Conservation (phyloP, 2,888 invertebrate genomes). For the Fragum whitleyi region DNA sequence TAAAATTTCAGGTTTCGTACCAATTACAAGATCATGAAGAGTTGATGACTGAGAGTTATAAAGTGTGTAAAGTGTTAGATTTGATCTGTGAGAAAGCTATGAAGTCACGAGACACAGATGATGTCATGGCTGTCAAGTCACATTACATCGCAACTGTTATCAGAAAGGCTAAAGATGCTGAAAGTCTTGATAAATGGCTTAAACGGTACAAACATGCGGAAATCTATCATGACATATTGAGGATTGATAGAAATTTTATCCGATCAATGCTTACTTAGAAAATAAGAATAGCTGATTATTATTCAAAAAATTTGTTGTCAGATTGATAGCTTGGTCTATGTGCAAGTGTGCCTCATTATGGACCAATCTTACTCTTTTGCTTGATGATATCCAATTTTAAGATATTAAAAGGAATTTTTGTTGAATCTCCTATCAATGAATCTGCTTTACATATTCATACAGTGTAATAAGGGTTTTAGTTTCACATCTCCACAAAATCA, state of each 20-base stretch:
- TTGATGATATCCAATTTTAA: too few relatives aligned
- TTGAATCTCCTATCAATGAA: too few relatives aligned
- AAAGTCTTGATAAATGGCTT: conserved; percentile 75
- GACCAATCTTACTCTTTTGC: too few relatives aligned
- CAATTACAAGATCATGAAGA: conserved; percentile 39
- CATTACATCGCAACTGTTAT: conserved; percentile 81
- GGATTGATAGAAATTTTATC: not conserved
- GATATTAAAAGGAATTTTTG: too few relatives aligned
- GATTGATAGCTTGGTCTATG: too few relatives aligned
- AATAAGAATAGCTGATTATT: not conserved
- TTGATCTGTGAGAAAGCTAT: conserved; percentile 95
- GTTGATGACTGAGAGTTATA: conserved; percentile 88
- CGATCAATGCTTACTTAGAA: not conserved
- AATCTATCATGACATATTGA: too few relatives aligned
- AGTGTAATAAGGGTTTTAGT: too few relatives aligned
- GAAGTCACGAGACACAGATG: conserved; percentile 90
- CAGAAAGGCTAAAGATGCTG: conserved; percentile 67
- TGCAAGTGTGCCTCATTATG: too few relatives aligned
- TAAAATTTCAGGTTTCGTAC: conserved; percentile 42
- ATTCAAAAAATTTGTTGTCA: not conserved
- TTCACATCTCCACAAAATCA: too few relatives aligned
- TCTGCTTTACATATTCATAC: too few relatives aligned
- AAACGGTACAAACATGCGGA: conserved; percentile 70
- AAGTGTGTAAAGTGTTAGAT: conserved; percentile 92
- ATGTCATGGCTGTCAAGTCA: conserved; percentile 83